Evolutionary conservation across 2,888 invertebrate species (phyloP), one percentile per base, ranked within the genome.

Genomic region (Drosophila neonasuta): DNA sequence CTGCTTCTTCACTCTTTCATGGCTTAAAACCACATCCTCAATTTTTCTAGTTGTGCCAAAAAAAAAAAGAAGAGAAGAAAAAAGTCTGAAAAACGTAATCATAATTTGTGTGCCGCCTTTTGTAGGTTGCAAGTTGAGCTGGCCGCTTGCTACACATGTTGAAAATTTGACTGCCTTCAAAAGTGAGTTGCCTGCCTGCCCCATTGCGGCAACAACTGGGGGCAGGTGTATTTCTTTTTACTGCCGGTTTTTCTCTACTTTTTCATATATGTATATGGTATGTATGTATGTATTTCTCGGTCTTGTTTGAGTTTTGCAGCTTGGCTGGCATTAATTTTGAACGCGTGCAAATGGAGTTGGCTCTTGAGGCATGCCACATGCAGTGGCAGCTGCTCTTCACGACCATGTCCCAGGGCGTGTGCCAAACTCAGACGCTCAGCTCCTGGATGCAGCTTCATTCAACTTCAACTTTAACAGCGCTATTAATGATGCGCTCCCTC

Each of bases 11-110:
- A 41, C 30, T 48, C 11, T 39, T 45, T 55, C 4, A 49, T 44
- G 48, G 63, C 58, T 63, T 76, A 69, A 79, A 74, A 80, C 82
- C 82, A 86, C 82, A 82, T 82, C 86, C 82, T 82, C 83, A 83
- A 83, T 83, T 82, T 77, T 79, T 75, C 74, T 77, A 76, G 68
- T 76, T 80, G 78, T 68, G 84, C 77, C 49, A 68, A 71, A 78
- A 82, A 73, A 51, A 10, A 61, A 15, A 13, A 17, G 20, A 20
- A 20, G 15, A 20, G 20, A 44, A 44, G 4, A 44, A 20, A 42
- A 36, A 48, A 11, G 46, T 13, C 34, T 34, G 30, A 56, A 59
- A 54, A 73, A 66, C 20, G 62, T 77, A 77, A 77, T 77, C 77
- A 76, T 77, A 76, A 71, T 71, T 74, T 74, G 29, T 78, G 58